Conservation (phyloP, 2,113 vertebrate species). For the Apodemus speciosus region DNA sequence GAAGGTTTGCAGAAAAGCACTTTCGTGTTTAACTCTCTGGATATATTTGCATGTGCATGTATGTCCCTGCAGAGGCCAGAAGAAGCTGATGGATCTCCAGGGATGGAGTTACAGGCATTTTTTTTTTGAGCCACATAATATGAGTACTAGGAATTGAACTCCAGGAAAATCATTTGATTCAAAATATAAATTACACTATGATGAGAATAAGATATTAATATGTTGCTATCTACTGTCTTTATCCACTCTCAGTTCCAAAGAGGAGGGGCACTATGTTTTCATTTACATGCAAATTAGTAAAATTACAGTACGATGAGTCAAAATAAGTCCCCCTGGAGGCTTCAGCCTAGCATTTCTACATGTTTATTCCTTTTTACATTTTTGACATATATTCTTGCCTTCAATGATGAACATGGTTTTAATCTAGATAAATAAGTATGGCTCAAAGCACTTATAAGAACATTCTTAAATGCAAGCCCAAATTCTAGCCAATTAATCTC, state of each 20-base stretch:
- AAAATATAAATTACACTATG: not conserved
- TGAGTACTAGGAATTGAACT: not conserved
- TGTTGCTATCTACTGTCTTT: not conserved
- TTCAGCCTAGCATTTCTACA: not conserved
- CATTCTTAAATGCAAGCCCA: not conserved
- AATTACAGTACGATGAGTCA: not conserved
- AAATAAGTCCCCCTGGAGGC: not conserved
- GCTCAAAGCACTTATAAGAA: not conserved
- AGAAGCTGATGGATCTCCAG: too few species aligned
- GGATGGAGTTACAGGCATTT: not conserved
- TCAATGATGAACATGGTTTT: not conserved
- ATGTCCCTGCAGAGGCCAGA: not conserved
- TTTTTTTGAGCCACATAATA: not conserved
- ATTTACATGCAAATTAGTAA: conserved; percentile 11
- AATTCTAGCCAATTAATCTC: not conserved
- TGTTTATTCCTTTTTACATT: not conserved
- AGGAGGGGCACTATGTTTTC: not conserved
- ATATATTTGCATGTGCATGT: not conserved
- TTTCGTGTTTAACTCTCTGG: not conserved
- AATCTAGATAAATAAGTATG: not conserved
- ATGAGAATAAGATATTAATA: not conserved
- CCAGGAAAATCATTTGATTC: not conserved
- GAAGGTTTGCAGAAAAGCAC: not conserved
- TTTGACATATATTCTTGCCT: not conserved
- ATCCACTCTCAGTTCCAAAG: not conserved